Evolutionary conservation across 2,888 invertebrate genomes (phyloP).

Genomic region (Eristalinus aeneus): DNA sequence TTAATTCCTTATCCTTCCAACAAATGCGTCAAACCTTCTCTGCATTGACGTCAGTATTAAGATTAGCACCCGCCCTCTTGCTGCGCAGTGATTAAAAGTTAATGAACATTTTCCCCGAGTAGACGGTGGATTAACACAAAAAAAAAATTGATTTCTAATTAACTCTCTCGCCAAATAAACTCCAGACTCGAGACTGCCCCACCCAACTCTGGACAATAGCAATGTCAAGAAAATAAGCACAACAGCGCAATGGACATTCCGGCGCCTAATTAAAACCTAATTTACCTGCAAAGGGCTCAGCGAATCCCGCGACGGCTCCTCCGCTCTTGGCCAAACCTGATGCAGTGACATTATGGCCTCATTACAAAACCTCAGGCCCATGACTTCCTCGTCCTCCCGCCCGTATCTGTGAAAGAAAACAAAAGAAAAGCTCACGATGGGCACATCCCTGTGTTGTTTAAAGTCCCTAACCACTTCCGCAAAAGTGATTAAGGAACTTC

Average conservation of each 20-base stretch:
- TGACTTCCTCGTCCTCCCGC: slow-evolving; percentile 98
- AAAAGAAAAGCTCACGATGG: neutral
- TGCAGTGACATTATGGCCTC: slow-evolving; percentile 96
- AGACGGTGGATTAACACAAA: neutral
- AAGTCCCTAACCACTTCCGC: neutral
- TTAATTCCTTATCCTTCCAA: neutral
- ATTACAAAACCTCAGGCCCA: slow-evolving; percentile 98
- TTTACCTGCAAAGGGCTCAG: slow-evolving; percentile 89
- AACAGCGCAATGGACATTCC: neutral
- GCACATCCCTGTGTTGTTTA: too few relatives aligned
- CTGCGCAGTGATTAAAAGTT: slow-evolving; percentile 7
- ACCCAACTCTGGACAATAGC: neutral
- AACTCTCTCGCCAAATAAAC: neutral
- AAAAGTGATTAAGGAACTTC: neutral
- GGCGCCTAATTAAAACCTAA: neutral
- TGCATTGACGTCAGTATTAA: slow-evolving; percentile 1
- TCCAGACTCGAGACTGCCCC: neutral
- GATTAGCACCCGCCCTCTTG: neutral
- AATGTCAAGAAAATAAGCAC: neutral
- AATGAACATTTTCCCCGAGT: slow-evolving; percentile 6
- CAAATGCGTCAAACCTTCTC: neutral
- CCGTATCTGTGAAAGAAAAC: slow-evolving; percentile 87
- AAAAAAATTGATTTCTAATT: slow-evolving; percentile 31
- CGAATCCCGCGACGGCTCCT: slow-evolving; percentile 83
- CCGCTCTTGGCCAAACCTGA: slow-evolving; percentile 89